Evolutionary conservation across 2,797 vertebrate species (phyloP), one percentile per base, ranked within the genome.

Genomic region (Channallabes apus): DNA sequence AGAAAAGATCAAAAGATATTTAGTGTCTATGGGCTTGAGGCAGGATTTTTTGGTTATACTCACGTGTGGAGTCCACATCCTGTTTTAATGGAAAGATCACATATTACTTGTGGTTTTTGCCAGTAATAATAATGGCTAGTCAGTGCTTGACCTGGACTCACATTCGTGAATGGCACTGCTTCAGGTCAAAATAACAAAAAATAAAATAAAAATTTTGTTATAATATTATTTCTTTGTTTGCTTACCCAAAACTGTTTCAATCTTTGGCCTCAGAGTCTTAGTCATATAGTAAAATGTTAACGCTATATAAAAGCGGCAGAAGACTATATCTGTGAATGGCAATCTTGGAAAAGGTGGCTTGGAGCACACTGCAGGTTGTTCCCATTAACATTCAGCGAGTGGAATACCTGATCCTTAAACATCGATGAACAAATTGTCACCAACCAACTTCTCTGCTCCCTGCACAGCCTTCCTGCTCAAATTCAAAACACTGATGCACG

Each of bases 1-100:
- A 35, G 68, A 62, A 80, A 56, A 73, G 27, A 64, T 85, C 32
- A 51, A 85, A 46, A 85, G 54, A 77, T 18, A 3, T 9, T 18
- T 20, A 24, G 56, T 41, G 59, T 46, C 78, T 29, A n/a, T 64
- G 38, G 35, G 56, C 68, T 64, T 4, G n/a, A 73, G 14, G 29
- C 38, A 80, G 68, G 27, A 38, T 22, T 59, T 46, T 22, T 22
- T 35, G 11, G 29, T 35, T 15, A 20, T 76, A 20, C n/a, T 6
- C n/a, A 8, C 56, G 15, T 27, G 15, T 56, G 51, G 24, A 0
- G 3, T 82, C 24, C 27, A 18, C 62, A 54, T 84, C 41, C 82
- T 51, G 35, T 38, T 18, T 56, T 54, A 75, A 15, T 15, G 24
- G 24, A 73, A 73, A 56, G 51, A 29, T 46, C 75, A 17, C 18